phyloP scores from a whole-genome alignment of 2,113 vertebrate genomes.

The Oncorhynchus nerka region DNA sequence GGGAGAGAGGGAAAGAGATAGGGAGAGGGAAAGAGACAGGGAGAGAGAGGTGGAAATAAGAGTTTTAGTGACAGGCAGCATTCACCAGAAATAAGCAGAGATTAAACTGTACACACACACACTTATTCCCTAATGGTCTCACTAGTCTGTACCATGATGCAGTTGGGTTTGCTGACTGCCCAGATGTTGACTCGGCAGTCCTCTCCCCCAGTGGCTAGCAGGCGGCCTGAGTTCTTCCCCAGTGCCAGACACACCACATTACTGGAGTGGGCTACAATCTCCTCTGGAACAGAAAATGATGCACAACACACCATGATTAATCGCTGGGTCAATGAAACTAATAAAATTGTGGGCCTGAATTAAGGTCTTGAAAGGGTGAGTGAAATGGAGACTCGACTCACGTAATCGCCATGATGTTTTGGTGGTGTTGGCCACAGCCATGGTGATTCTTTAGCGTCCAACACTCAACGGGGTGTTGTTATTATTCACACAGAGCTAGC shows the following conservation, averaged over 20 bases:
- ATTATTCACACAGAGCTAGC: background rate
- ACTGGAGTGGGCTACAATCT: slow-evolving; percentile 90
- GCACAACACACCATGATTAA: background rate
- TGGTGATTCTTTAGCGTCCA: slow-evolving; percentile 43
- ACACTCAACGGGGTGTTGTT: background rate
- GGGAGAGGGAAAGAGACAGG: too few relatives aligned
- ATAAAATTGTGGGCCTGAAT: too few relatives aligned
- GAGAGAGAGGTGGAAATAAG: too few relatives aligned
- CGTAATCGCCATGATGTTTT: slow-evolving; percentile 93
- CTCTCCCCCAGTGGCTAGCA: slow-evolving; percentile 92
- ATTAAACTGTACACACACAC: background rate
- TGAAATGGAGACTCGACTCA: slow-evolving; percentile 70
- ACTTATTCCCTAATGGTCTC: background rate
- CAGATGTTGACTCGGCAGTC: slow-evolving; percentile 95
- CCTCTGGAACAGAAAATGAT: slow-evolving; percentile 72
- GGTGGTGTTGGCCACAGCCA: slow-evolving; percentile 82
- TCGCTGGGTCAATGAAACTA: too few relatives aligned
- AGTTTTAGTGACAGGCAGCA: background rate
- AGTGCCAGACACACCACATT: slow-evolving; percentile 87
- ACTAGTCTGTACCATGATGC: slow-evolving; percentile 87
- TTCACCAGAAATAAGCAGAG: background rate
- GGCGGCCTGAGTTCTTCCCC: slow-evolving; percentile 87
- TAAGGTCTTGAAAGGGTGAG: background rate
- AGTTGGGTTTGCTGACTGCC: slow-evolving; percentile 95
- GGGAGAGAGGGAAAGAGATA: slow-evolving; percentile 25